These are phyloP conservation scores for Ectropis grisescens DNA, from an alignment of 1,140 invertebrate genomes.

Conservation along the genomic window DNA sequence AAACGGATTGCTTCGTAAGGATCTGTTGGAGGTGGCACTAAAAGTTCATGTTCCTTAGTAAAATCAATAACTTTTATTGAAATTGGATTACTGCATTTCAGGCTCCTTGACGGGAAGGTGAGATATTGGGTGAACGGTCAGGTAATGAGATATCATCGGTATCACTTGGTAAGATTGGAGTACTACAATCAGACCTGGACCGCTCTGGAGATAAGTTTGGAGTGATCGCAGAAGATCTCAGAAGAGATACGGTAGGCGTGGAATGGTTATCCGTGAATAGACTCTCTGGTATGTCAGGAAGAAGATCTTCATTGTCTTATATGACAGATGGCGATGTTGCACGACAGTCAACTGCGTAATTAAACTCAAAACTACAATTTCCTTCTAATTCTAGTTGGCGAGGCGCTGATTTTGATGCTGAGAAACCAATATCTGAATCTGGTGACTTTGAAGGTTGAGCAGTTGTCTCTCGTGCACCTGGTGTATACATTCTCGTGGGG, in stretches of 20 bases:
- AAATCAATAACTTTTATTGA: too few species aligned
- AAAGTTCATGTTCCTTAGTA: too few species aligned
- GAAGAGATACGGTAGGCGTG: conserved; percentile 8
- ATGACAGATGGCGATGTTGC: conserved; percentile 5
- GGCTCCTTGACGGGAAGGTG: conserved; percentile 11
- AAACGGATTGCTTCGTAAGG: too few species aligned
- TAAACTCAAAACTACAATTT: too few species aligned
- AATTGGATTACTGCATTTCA: conserved; percentile 10
- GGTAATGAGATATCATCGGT: conserved; percentile 2
- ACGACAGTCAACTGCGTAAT: too few species aligned
- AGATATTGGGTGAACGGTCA: conserved; percentile 6
- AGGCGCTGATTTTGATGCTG: too few species aligned
- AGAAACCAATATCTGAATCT: too few species aligned
- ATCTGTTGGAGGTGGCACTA: too few species aligned
- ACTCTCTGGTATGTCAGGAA: conserved; percentile 7
- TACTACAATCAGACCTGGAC: conserved; percentile 8
- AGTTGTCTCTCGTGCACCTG: conserved; percentile 3
- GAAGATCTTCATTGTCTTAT: conserved; percentile 6
- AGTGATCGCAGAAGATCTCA: conserved; percentile 6
- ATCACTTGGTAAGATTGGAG: conserved; percentile 6
- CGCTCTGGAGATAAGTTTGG: conserved; percentile 6
- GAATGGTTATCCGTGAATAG: conserved; percentile 4
- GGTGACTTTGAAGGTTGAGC: too few species aligned
- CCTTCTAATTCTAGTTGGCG: too few species aligned
- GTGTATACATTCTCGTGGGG: conserved; percentile 1